These are phyloP conservation scores for Bos javanicus DNA, from an alignment of 2,113 vertebrate species.

Conservation along the genomic window DNA sequence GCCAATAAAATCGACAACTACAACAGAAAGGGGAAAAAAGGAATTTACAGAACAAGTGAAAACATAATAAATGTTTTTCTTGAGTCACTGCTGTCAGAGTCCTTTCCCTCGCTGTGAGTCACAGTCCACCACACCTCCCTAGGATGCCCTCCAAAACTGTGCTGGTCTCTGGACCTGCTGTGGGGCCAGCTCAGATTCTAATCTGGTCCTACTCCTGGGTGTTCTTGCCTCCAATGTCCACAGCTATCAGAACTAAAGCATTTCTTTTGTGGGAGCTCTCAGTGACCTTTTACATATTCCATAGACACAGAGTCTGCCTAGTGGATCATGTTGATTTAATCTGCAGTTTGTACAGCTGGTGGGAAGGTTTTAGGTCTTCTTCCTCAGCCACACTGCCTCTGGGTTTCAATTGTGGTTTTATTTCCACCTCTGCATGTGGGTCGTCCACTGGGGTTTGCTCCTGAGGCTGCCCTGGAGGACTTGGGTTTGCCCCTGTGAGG, in stretches of 20 bases:
- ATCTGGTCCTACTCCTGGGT: not conserved
- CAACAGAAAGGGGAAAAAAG: accelerated
- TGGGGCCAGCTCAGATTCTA: not conserved
- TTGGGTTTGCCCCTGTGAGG: not conserved
- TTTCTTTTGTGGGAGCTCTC: not conserved
- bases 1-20: not conserved
- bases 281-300: not conserved
- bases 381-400: not conserved
- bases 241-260: not conserved
- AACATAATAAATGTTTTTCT: not conserved
- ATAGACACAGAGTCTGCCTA: not conserved
- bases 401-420: not conserved
- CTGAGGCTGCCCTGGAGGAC: not conserved
- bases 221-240: not conserved
- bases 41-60: not conserved
- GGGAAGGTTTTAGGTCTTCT: not conserved
- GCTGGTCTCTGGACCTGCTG: not conserved
- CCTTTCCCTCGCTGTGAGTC: not conserved
- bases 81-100: not conserved
- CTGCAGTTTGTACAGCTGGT: not conserved
- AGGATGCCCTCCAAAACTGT: not conserved
- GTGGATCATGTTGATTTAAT: not conserved
- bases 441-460: not conserved
- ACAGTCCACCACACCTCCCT: not conserved
- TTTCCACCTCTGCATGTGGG: not conserved